These are phyloP conservation scores for Poecilia velifera DNA, from an alignment of 2,797 vertebrate species.

Conservation along the genomic window DNA sequence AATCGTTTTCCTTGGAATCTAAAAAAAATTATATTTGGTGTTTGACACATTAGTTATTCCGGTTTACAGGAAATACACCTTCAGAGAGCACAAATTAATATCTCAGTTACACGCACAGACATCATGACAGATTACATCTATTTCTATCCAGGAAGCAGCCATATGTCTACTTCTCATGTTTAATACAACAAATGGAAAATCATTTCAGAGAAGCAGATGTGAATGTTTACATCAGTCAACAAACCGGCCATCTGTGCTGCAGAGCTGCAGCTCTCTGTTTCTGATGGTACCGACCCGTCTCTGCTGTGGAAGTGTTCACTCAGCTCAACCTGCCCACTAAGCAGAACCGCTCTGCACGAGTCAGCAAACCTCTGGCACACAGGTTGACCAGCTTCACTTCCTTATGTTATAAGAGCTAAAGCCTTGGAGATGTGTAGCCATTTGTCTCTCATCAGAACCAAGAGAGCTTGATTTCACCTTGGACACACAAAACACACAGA, in stretches of 20 bases:
- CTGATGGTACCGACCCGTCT: constrained; percentile 58
- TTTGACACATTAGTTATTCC: background rate
- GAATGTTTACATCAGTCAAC: constrained; percentile 1
- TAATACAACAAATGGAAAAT: constrained; percentile 1
- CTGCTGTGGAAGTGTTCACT: constrained; percentile 44
- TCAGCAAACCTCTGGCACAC: constrained; percentile 61
- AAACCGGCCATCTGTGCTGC: constrained; percentile 18
- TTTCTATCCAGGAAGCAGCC: background rate
- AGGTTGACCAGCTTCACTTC: constrained; percentile 11
- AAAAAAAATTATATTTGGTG: background rate
- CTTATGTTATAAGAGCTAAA: constrained; percentile 20
- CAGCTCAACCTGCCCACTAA: constrained; percentile 39
- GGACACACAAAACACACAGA: background rate
- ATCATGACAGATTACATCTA: background rate
- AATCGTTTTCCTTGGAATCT: background rate
- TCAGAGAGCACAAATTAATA: background rate
- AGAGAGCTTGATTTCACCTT: background rate
- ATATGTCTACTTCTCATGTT: background rate
- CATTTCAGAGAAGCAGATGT: background rate
- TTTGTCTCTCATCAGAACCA: background rate
- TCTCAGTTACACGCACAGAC: background rate
- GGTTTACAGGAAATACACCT: background rate
- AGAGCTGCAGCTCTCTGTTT: constrained; percentile 43
- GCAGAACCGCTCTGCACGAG: constrained; percentile 57
- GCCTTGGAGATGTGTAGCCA: background rate